Conservation (phyloP, 2,113 vertebrate species). For the Nothobranchius kuhntae region DNA sequence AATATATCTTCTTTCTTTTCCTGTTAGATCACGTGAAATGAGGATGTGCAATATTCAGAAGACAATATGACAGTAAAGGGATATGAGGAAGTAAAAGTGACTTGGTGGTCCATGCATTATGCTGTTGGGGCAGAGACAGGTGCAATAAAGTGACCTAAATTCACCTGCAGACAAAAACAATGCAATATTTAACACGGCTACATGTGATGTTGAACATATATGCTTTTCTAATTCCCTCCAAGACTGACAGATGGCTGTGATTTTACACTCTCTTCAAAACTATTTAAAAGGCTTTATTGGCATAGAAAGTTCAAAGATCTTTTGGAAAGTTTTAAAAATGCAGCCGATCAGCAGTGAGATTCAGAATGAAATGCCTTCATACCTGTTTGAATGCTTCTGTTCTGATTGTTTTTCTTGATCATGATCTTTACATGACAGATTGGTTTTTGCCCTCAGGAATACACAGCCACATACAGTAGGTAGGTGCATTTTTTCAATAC, state of each 20-base stretch:
- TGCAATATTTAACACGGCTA: slow-evolving; percentile 12
- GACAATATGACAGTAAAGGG: slow-evolving; percentile 22
- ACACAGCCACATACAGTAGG: slow-evolving; percentile 75
- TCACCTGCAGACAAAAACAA: slow-evolving; percentile 25
- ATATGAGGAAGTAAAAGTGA: slow-evolving; percentile 12
- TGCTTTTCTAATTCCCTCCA: slow-evolving; percentile 17
- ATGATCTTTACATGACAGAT: slow-evolving; percentile 73
- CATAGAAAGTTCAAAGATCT: slow-evolving; percentile 28
- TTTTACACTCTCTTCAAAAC: slow-evolving; percentile 19
- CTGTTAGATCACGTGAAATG: slow-evolving; percentile 47
- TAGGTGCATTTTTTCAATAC: slow-evolving; percentile 71
- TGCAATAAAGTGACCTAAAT: slow-evolving; percentile 19
- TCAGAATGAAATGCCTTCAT: slow-evolving; percentile 48
- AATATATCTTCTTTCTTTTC: slow-evolving; percentile 50
- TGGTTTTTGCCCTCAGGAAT: slow-evolving; percentile 81
- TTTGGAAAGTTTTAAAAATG: slow-evolving; percentile 28
- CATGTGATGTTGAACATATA: slow-evolving; percentile 40
- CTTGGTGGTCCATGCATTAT: slow-evolving; percentile 5
- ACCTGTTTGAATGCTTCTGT: slow-evolving; percentile 49
- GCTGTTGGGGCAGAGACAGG: neutral
- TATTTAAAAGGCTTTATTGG: slow-evolving; percentile 18
- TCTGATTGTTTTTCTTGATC: slow-evolving; percentile 59
- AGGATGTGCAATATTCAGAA: slow-evolving; percentile 63
- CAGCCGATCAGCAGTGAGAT: slow-evolving; percentile 51
- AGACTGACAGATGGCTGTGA: slow-evolving; percentile 30